Evolutionary conservation across 2,113 vertebrate species (phyloP).

Genomic region (Psettodes erumei): DNA sequence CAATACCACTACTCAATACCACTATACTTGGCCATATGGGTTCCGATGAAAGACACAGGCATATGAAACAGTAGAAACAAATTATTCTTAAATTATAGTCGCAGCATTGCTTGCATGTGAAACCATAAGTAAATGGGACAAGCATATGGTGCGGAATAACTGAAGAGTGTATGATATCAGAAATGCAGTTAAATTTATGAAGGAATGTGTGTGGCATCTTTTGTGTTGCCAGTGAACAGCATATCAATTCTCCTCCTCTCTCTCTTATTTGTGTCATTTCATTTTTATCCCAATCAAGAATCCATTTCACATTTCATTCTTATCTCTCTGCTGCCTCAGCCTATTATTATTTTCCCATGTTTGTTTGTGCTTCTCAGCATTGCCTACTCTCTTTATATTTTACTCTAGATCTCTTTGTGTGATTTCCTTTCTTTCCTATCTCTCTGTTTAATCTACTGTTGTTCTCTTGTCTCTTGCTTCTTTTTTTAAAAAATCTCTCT

Average conservation of each 20-base stretch:
- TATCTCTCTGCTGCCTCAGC: constrained; percentile 58
- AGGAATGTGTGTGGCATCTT: constrained; percentile 52
- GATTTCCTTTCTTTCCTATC: constrained; percentile 47
- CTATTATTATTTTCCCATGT: constrained; percentile 60
- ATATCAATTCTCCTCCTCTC: constrained; percentile 60
- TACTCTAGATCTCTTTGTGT: constrained; percentile 58
- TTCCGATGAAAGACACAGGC: constrained; percentile 67
- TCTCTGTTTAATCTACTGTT: constrained; percentile 50
- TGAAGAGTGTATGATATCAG: constrained; percentile 56
- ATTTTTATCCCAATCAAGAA: constrained; percentile 73
- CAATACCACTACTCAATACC: constrained; percentile 65
- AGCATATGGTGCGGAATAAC: constrained; percentile 72
- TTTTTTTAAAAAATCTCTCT: no score
- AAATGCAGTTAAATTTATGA: constrained; percentile 65
- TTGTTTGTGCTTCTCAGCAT: constrained; percentile 54
- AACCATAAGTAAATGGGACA: constrained; percentile 66
- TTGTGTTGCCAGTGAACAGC: constrained; percentile 57
- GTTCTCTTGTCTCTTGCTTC: constrained; percentile 13
- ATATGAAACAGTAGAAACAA: constrained; percentile 78
- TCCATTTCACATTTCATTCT: constrained; percentile 66
- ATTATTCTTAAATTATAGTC: constrained; percentile 79
- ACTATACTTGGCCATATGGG: constrained; percentile 72
- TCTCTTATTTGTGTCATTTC: constrained; percentile 72
- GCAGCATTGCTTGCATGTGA: constrained; percentile 54
- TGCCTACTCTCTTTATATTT: constrained; percentile 45